These are phyloP conservation scores for Eretmochelys imbricata DNA, from an alignment of 2,113 vertebrate genomes.

Conservation along the genomic window DNA sequence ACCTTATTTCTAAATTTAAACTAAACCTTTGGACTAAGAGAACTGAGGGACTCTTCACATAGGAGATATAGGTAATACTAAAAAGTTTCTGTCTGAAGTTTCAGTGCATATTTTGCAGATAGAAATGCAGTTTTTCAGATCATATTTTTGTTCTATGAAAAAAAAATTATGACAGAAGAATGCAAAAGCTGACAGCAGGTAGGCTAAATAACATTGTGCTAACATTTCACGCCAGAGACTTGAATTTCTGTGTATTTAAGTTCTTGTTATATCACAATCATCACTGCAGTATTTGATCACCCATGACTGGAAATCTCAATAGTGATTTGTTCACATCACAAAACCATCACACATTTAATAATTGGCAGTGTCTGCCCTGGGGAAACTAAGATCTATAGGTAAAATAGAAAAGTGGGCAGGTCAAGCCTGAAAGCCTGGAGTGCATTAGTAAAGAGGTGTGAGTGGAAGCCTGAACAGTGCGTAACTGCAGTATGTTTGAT, in stretches of 20 bases:
- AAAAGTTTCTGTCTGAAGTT: not conserved
- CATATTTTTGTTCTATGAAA: not conserved
- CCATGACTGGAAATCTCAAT: not conserved
- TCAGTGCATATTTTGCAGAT: not conserved
- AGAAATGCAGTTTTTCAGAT: no score
- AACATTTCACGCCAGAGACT: not conserved
- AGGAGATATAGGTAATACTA: not conserved
- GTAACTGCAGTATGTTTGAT: not conserved
- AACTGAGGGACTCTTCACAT: not conserved
- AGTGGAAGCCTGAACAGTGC: not conserved
- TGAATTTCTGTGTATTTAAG: not conserved
- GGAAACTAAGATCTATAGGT: not conserved
- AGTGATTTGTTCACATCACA: not conserved
- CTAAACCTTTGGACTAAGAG: not conserved
- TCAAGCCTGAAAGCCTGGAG: constrained; percentile 5
- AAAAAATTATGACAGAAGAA: not conserved
- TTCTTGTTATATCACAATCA: not conserved
- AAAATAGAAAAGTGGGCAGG: not conserved
- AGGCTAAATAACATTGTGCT: not conserved
- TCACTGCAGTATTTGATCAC: not conserved
- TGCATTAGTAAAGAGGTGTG: not conserved
- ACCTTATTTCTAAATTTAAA: not conserved
- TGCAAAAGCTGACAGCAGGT: not conserved
- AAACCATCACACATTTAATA: not conserved
- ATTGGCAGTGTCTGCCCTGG: not conserved